Percentiles rank a stretch among this genome's conserved stretches.
phyloP scores from a whole-genome alignment of 2,888 invertebrate species.

The Acronicta psi region DNA sequence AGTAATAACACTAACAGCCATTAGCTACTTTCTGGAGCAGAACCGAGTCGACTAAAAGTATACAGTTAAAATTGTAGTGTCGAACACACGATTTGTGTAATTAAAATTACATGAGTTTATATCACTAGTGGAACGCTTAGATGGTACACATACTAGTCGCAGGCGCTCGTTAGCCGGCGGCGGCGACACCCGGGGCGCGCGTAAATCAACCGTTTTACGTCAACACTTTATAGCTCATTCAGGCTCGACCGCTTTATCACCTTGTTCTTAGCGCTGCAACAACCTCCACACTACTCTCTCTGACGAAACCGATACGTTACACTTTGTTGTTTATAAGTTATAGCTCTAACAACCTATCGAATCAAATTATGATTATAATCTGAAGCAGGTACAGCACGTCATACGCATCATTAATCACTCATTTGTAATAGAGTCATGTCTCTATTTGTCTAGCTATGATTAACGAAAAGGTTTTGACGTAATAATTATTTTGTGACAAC shows the following conservation, averaged over 20 bases:
- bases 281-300: slow-evolving; percentile 53
- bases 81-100: slow-evolving; percentile 44
- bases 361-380: slow-evolving; percentile 54
- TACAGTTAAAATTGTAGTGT: slow-evolving; percentile 44
- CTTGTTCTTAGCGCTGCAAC: slow-evolving; percentile 64
- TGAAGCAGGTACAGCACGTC: slow-evolving; percentile 32
- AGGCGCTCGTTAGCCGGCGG: slow-evolving; percentile 62
- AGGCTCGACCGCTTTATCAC: slow-evolving; percentile 68
- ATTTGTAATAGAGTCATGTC: slow-evolving; percentile 46
- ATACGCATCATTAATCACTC: slow-evolving; percentile 54
- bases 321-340: slow-evolving; percentile 49
- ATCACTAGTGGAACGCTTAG: slow-evolving; percentile 42
- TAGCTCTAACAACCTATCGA: slow-evolving; percentile 50
- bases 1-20: slow-evolving; percentile 47
- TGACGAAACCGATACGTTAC: slow-evolving; percentile 42
- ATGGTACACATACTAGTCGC: slow-evolving; percentile 43
- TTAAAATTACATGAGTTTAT: slow-evolving; percentile 38
- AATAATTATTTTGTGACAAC: slow-evolving; percentile 40
- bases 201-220: slow-evolving; percentile 72
- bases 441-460: slow-evolving; percentile 44
- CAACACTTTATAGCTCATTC: slow-evolving; percentile 76
- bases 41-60: slow-evolving; percentile 51
- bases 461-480: slow-evolving; percentile 44
- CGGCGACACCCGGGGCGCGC: slow-evolving; percentile 63
- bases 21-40: slow-evolving; percentile 61